Base-by-base conservation (phyloP, 2,113 vertebrate genomes). In the Enhydra lutris region DNA sequence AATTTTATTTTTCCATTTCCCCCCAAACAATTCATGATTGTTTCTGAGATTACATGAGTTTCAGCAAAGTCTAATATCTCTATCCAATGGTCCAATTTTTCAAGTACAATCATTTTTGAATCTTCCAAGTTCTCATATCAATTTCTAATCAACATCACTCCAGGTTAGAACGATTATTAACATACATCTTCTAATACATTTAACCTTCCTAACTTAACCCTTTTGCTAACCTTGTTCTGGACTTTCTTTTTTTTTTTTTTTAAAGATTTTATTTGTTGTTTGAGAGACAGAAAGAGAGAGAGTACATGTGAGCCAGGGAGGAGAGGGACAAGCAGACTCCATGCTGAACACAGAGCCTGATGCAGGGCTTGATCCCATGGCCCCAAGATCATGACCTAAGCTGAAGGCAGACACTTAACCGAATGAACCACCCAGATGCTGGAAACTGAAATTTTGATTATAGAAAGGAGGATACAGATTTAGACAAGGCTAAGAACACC, bases 1-100 rank as follows among this genome's bases (percentile, higher is more conserved):
- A 83, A 74, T 90, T 96, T 97, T 97, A 93, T 97, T 87, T 85
- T 36, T 85, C 84, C 26, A 17, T 34, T 47, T 71, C 26, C 69
- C 50, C 73, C 42, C 4, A 83, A 88, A 87, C 17, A 88, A 86
- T 63, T 80, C 57, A 90, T 11, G 1, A 82, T 36, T 92, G 14
- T 71, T 94, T 91, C n/a, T 96, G 84, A 96, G 50, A 92, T 74
- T 52, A 83, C 39, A 50, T 20, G 39, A 92, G 2, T 83, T 89
- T 81, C 96, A 26, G 96, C 39, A 9, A 59, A 11, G 81, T 78
- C 73, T 42, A 81, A 39, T 26, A 74, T 47, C 4, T 45, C 26
- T 73, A 45, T 2, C 15, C 39, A 94, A 21, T 34, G 34, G 7
- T 80, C 39, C 76, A 55, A 36, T 15, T 74, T 95, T 94, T 90